phyloP scores from a whole-genome alignment of 2,888 invertebrate species.

The Latrodectus elegans region DNA sequence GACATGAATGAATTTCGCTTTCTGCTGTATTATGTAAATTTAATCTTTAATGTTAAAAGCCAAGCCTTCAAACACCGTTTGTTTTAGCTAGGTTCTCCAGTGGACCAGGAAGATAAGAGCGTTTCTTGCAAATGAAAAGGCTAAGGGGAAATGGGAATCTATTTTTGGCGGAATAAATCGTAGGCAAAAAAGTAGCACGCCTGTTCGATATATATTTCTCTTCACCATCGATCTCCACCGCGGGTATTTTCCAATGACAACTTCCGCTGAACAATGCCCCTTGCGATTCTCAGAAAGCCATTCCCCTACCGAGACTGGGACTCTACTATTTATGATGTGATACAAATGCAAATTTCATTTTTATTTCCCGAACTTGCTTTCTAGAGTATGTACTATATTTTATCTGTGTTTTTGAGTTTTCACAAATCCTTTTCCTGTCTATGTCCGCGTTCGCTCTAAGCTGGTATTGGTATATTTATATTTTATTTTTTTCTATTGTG shows the following conservation, averaged over 20 bases:
- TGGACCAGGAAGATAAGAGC: neutral
- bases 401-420: constrained; percentile 15
- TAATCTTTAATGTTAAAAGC: no score
- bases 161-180: constrained; percentile 15
- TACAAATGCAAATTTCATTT: constrained; percentile 46
- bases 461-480: neutral
- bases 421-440: neutral
- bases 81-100: no score
- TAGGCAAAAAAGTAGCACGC: constrained; percentile 14
- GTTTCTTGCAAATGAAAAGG: constrained; percentile 12
- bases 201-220: constrained; percentile 39
- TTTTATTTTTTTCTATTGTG: neutral
- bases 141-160: neutral
- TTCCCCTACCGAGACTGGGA: neutral
- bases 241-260: constrained; percentile 30
- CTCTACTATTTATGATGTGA: constrained; percentile 30
- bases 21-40: no score
- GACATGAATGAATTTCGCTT: no score
- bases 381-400: constrained; percentile 37
- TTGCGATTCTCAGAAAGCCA: constrained; percentile 19
- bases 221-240: constrained; percentile 33
- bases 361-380: constrained; percentile 29
- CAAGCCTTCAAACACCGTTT: no score
- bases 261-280: constrained; percentile 17
- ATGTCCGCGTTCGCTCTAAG: neutral